Evolutionary conservation across 2,888 invertebrate species (phyloP), one percentile per base, ranked within the genome.

Genomic region (Nomada ruficornis): DNA sequence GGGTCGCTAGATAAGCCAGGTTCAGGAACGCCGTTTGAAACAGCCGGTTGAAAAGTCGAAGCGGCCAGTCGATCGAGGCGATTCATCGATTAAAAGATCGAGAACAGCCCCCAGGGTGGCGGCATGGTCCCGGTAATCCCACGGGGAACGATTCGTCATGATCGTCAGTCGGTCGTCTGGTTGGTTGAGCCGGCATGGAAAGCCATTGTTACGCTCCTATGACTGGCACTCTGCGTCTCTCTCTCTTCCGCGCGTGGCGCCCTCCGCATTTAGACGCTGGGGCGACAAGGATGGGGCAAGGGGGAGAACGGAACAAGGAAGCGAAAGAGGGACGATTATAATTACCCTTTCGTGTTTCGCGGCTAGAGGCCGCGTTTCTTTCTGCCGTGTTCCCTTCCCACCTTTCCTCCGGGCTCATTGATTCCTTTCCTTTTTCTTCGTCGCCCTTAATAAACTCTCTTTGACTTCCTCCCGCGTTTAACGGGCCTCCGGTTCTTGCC

Each of bases 141-240:
- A 72, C 65, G 55, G 87, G 80, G 83, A 88, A 86, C 78, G 84
- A 89, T 88, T 87, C 87, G 89, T 88, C 81, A 86, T 84, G 88
- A 89, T 88, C 83, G 87, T 89, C 87, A 82, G 82, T 83, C 88
- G 77, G 79, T 89, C 85, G 88, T 81, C 88, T 85, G 89, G 85
- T 89, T 89, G 88, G 89, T 89, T 85, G 89, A 89, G 87, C 81
- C 89, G 84, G 83, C 88, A 86, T 84, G 90, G 86, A 89, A 89
- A 91, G 90, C 91, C 91, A 91, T 91, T 91, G 91, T 91, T 91
- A 90, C 90, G 91, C 89, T 90, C 85, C 86, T 89, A 85, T 83
- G 87, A 88, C 83, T 88, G 89, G 82, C 85, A 87, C 83, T 86
- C 73, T 75, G 67, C 42, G 80, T 82, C 84, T 82, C 78, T 85